phyloP scores from a whole-genome alignment of 2,888 invertebrate species.

The Hyposoter didymator region DNA sequence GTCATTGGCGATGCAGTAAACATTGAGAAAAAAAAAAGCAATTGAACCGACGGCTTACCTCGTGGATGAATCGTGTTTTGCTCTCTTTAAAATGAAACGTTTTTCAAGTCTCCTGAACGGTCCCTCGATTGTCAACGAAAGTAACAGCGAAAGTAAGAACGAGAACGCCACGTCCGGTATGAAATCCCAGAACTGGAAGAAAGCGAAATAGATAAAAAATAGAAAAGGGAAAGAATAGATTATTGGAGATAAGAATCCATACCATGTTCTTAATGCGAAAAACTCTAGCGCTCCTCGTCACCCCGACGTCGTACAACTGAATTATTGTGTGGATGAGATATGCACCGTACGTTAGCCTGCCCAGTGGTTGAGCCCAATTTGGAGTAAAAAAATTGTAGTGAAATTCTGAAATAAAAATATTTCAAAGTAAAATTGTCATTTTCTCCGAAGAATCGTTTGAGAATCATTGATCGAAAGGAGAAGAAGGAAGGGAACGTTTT shows the following conservation, averaged over 20 bases:
- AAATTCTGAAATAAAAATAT: slow-evolving; percentile 69
- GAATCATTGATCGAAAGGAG: neutral
- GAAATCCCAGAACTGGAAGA: slow-evolving; percentile 73
- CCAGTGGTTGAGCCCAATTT: slow-evolving; percentile 76
- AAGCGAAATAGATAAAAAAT: neutral
- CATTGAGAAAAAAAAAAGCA: neutral
- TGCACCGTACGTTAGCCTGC: slow-evolving; percentile 75
- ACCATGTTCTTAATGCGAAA: slow-evolving; percentile 72
- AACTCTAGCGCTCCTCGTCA: slow-evolving; percentile 71
- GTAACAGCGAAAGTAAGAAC: slow-evolving; percentile 72
- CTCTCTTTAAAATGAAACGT: slow-evolving; percentile 70
- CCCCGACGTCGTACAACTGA: slow-evolving; percentile 74
- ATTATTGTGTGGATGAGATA: slow-evolving; percentile 75
- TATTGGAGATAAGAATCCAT: slow-evolving; percentile 9
- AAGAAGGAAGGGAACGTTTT: neutral
- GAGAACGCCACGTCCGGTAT: slow-evolving; percentile 73
- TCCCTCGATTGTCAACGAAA: slow-evolving; percentile 74
- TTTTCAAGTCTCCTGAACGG: slow-evolving; percentile 77
- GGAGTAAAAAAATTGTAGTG: slow-evolving; percentile 75
- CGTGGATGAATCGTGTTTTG: slow-evolving; percentile 5
- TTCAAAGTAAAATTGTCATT: neutral
- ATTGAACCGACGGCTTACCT: slow-evolving; percentile 27
- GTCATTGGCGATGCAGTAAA: neutral
- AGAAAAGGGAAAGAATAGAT: neutral
- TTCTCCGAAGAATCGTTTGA: neutral